Percentiles rank a stretch among this genome's conserved stretches.
phyloP scores from a whole-genome alignment of 2,888 invertebrate species.

The Chymomyza fuscimana region DNA sequence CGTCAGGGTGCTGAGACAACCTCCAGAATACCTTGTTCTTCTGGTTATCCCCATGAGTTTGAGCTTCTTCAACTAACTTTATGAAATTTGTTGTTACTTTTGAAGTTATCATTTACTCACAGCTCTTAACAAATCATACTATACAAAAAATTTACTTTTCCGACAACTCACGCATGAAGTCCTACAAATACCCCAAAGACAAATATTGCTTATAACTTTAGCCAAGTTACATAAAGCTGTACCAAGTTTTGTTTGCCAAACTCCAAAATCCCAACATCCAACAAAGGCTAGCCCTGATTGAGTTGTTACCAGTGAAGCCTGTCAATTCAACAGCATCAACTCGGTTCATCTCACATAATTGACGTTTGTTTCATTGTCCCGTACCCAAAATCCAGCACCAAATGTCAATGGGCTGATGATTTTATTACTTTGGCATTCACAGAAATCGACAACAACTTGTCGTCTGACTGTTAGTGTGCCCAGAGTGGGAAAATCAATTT shows the following conservation, averaged over 20 bases:
- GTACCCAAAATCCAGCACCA: constrained; percentile 6
- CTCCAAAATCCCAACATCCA: background rate
- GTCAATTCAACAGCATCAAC: constrained; percentile 34
- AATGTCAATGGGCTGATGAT: constrained; percentile 45
- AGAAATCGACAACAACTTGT: constrained; percentile 52
- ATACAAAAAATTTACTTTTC: too few relatives aligned
- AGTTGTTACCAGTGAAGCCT: constrained; percentile 37
- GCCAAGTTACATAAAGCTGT: background rate
- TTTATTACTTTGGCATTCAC: constrained; percentile 50
- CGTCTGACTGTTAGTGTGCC: constrained; percentile 22
- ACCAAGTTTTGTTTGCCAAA: background rate
- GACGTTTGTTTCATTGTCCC: constrained; percentile 45
- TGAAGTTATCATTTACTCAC: too few relatives aligned
- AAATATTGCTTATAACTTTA: too few relatives aligned
- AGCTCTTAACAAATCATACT: too few relatives aligned
- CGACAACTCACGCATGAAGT: too few relatives aligned
- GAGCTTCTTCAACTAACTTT: too few relatives aligned
- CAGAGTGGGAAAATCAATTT: constrained; percentile 68
- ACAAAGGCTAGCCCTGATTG: constrained; percentile 33
- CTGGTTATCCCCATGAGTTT: too few relatives aligned
- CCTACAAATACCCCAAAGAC: too few relatives aligned
- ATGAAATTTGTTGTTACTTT: too few relatives aligned
- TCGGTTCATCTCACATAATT: constrained; percentile 45
- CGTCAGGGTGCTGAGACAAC: too few relatives aligned
- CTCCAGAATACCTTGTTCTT: too few relatives aligned